Evolutionary conservation across 64 coral and sea anemone genomes (phyloP), one percentile per base, ranked within the genome.

Genomic region (Exaiptasia diaphana): DNA sequence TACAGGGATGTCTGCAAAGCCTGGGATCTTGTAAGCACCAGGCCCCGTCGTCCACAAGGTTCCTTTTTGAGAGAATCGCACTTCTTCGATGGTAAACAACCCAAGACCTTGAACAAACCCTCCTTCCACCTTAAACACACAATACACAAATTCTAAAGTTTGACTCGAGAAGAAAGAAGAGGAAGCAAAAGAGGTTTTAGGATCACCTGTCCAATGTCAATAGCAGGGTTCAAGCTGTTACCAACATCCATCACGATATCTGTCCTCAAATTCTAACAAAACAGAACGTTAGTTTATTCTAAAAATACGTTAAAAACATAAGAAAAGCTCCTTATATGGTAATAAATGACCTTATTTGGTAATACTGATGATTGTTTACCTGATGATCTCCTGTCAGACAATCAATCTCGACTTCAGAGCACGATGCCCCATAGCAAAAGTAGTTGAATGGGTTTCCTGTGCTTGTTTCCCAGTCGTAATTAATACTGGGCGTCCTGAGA

Each of bases 191-290:
- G n/a, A n/a, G 10, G 49, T 52, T 52, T 12, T 52, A 52, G 10
- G 10, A 18, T 78, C 31, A 93, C 91, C 91, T 93, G 91, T 4
- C 91, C 85, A 64, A 93, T 89, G 40, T 93, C 91, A 12, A 93
- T 93, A 12, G 91, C 91, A 15, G 91, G 91, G 25, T 93, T 93
- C 10, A 93, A 41, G 23, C 91, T 93, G 60, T 42, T 88, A 5
- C 91, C 91, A 71, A 93, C 91, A 63, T 93, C 91, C 91, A 93
- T 93, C 22, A 93, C 91, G 9, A 93, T 78, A 61, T 93, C 91
- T 50, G 91, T 93, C 7, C 91, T 84, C 45, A 93, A 60, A 39
- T 87, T 83, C 70, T 93, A 64, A 33, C 73, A 38, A 40, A 8
- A 22, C 36, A 67, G 64, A 21, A 20, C 4, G n/a, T n/a, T n/a